Conservation (phyloP, 2,797 vertebrate species). For the Apodemus agrarius region DNA sequence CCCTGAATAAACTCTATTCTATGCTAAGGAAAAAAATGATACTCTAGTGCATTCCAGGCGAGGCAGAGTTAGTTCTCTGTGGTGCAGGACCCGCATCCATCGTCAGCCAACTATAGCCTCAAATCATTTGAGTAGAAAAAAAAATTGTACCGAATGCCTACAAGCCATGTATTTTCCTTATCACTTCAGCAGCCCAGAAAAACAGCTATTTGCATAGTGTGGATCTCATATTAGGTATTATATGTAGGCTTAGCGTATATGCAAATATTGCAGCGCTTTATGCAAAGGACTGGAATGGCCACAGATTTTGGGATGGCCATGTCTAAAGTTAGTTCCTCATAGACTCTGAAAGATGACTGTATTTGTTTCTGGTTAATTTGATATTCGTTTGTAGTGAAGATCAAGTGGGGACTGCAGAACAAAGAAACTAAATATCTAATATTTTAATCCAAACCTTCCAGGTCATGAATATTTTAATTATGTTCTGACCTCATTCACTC, state of each 20-base stretch:
- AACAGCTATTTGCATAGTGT: background rate
- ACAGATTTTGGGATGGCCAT: background rate
- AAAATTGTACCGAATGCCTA: background rate
- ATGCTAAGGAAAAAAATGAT: background rate
- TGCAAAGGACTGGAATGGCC: background rate
- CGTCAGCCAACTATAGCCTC: background rate
- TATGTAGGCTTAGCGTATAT: background rate
- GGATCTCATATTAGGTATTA: background rate
- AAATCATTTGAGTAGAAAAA: background rate
- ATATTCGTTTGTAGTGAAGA: conserved; percentile 26
- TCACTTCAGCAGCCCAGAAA: background rate
- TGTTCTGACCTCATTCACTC: background rate
- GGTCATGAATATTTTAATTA: background rate
- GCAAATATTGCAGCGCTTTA: background rate
- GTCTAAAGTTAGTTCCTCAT: background rate
- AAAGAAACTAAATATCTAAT: background rate
- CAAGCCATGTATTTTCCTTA: background rate
- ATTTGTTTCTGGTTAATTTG: background rate
- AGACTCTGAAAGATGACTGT: background rate
- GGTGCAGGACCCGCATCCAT: background rate
- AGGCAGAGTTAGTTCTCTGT: background rate
- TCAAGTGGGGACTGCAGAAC: background rate
- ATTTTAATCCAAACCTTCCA: conserved; percentile 40
- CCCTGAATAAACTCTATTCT: too few species aligned
- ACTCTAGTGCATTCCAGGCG: background rate